Percentiles rank a stretch among this genome's conserved stretches.
These are phyloP conservation scores for Cosmopolites sordidus DNA, from an alignment of 2,888 invertebrate genomes.

Conservation along the genomic window DNA sequence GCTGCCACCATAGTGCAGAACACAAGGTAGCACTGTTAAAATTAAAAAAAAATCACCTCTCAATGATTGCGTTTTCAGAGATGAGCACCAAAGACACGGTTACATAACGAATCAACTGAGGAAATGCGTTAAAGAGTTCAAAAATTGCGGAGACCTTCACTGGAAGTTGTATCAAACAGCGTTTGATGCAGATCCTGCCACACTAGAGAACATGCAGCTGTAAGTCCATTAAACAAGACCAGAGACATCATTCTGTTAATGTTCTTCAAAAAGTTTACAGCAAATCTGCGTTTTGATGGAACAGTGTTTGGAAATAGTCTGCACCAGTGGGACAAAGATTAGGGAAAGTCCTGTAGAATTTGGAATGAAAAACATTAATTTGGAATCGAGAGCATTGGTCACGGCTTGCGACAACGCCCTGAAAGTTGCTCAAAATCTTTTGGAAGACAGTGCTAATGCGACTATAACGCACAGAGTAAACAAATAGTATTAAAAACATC, in stretches of 20 bases:
- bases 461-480: slow-evolving; percentile 50
- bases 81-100: slow-evolving; percentile 74
- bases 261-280: slow-evolving; percentile 57
- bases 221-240: too few relatives aligned
- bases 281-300: slow-evolving; percentile 75
- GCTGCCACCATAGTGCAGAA: slow-evolving; percentile 77
- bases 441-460: slow-evolving; percentile 40
- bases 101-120: slow-evolving; percentile 74
- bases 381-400: slow-evolving; percentile 50
- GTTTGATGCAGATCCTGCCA: slow-evolving; percentile 80
- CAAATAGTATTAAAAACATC: not conserved
- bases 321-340: slow-evolving; percentile 48
- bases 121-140: slow-evolving; percentile 70
- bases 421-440: slow-evolving; percentile 43
- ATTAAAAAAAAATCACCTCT: slow-evolving; percentile 41
- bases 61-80: slow-evolving; percentile 38
- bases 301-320: slow-evolving; percentile 69
- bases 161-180: slow-evolving; percentile 76
- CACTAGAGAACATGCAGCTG: slow-evolving; percentile 69
- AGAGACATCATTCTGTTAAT: not conserved
- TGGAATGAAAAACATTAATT: slow-evolving; percentile 44
- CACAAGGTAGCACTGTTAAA: slow-evolving; percentile 54
- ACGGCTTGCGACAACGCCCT: slow-evolving; percentile 48
- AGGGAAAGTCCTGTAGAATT: slow-evolving; percentile 44
- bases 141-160: slow-evolving; percentile 67